phyloP scores from a whole-genome alignment of 2,797 vertebrate species.

The Momotus momota region DNA sequence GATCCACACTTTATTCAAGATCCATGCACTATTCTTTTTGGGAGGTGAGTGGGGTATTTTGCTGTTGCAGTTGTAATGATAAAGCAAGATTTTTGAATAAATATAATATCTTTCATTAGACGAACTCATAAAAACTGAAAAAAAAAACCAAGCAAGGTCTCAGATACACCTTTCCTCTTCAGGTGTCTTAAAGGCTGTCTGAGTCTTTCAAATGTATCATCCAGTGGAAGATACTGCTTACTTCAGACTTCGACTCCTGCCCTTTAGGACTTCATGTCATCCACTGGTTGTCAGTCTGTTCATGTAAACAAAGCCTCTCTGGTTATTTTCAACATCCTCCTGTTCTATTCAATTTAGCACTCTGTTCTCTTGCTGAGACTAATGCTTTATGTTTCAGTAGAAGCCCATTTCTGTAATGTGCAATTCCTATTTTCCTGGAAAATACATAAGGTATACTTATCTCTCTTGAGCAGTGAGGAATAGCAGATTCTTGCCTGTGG shows the following conservation, averaged over 20 bases:
- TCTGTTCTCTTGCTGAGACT: not conserved
- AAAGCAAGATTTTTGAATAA: not conserved
- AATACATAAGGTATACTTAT: not conserved
- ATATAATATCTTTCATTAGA: not conserved
- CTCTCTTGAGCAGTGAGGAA: not conserved
- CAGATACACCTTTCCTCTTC: not conserved
- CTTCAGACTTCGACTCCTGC: not conserved
- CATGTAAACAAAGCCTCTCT: not conserved
- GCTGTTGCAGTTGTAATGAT: not conserved
- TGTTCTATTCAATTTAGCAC: not conserved
- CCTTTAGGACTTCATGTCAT: not conserved
- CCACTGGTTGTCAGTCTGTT: not conserved
- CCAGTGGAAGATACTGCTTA: not conserved
- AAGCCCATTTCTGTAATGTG: not conserved
- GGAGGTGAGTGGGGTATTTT: not conserved
- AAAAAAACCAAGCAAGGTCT: not conserved
- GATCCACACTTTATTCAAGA: not conserved
- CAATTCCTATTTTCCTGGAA: not conserved
- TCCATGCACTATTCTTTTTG: not conserved
- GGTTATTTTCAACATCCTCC: not conserved
- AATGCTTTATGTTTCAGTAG: not conserved
- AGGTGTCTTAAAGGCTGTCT: not conserved
- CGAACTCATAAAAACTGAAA: not conserved
- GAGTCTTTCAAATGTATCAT: not conserved
- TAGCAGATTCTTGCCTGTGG: not conserved